Evolutionary conservation across 2,797 vertebrate species (phyloP), one percentile per base, ranked within the genome.

Genomic region (Hipposideros larvatus): DNA sequence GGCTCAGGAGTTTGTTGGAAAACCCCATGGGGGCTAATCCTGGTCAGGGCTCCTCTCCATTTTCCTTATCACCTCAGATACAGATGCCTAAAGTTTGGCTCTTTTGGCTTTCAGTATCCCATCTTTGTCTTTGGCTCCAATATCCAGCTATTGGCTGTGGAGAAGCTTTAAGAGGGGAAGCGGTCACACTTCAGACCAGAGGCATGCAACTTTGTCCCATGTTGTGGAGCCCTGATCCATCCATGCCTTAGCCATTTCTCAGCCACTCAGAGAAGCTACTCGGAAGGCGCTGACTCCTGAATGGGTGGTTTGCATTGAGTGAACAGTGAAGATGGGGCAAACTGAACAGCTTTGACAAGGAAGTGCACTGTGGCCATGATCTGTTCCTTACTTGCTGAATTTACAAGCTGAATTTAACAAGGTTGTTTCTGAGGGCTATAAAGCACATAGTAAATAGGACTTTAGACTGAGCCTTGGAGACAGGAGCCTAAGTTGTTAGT

Each of bases 361-460:
- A n/a, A 24, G 75, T 61, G 14, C 24, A 79, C 61, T 41, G 31
- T 85, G n/a, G 65, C 55, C 68, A 61, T 63, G n/a, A 61, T 74
- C 34, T 87, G 16, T 41, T 93, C 73, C 57, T 66, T 74, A 71
- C 4, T 70, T 80, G 65, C 83, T 94, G 13, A 63, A 63, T 21
- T 57, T 43, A 37, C 46, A 87, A 85, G 68, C 13, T 87, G 79
- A 73, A 87, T 93, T 89, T 68, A 75, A 59, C 43, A 77, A 57
- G 75, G n/a, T 65, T 90, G 14, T 95, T 95, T 96, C 73, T 94
- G 63, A 92, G 85, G 78, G 34, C 85, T 74, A 18, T 80, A 96
- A 96, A 97, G 95, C 88, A 97, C 97, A 96, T 86, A 98, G 92
- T 91, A 97, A 97, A 95, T 63, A 96, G 79, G 83, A 93, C 93